These are phyloP conservation scores for Verasper variegatus DNA, from an alignment of 2,113 vertebrate species.

Conservation along the genomic window DNA sequence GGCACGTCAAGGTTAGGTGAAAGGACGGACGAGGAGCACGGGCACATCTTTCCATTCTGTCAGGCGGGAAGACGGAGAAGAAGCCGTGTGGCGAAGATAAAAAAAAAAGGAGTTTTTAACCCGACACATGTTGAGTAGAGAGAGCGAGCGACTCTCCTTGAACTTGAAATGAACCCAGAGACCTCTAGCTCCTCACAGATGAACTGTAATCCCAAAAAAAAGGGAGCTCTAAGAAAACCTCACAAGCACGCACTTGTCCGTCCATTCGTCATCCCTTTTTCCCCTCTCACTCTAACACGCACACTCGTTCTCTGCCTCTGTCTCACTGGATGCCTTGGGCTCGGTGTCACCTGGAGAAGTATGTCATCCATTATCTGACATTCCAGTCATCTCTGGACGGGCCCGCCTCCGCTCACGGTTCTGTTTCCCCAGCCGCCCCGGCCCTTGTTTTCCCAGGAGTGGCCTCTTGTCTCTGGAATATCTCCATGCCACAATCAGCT, in stretches of 20 bases:
- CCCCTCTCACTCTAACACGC: not conserved
- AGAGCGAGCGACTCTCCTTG: constrained; percentile 45
- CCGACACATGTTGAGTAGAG: not conserved
- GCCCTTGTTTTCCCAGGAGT: constrained; percentile 24
- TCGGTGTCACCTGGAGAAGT: constrained; percentile 62
- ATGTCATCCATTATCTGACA: constrained; percentile 67
- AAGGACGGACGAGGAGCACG: constrained; percentile 33
- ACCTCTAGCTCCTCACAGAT: constrained; percentile 16
- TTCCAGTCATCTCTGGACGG: constrained; percentile 55
- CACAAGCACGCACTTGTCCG: constrained; percentile 73
- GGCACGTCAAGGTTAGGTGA: constrained; percentile 16
- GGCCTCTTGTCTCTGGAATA: constrained; percentile 10
- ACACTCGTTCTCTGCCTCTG: constrained; percentile 1
- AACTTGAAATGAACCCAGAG: constrained; percentile 66
- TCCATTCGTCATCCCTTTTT: constrained; percentile 55
- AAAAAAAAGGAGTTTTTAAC: constrained; percentile 2
- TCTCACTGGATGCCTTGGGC: constrained; percentile 57
- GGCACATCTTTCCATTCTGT: constrained; percentile 40
- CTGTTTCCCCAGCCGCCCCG: constrained; percentile 15
- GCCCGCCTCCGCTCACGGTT: constrained; percentile 29
- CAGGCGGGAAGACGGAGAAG: constrained; percentile 2
- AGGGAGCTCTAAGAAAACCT: constrained; percentile 44
- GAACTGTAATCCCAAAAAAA: constrained; percentile 15
- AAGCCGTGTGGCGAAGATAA: not conserved
- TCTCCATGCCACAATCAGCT: constrained; percentile 27